Percentiles rank a stretch among this genome's conserved stretches.
Conservation (phyloP, 92 coral and sea anemone species). For the Desmophyllum pertusum region DNA sequence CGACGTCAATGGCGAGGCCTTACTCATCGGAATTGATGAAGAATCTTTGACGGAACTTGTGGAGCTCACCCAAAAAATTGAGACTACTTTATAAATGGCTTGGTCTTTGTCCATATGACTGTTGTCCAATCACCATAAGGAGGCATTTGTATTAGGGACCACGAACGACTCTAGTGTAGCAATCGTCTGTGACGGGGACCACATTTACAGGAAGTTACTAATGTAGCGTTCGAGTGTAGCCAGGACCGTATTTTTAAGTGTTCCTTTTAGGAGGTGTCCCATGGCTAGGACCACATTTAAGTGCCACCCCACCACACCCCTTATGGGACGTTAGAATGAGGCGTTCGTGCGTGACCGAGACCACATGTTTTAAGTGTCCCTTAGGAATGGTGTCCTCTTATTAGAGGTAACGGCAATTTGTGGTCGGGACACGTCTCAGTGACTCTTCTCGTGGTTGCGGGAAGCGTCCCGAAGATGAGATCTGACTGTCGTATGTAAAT, state of each 20-base stretch:
- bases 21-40: conserved; percentile 60
- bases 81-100: conserved; percentile 21
- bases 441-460: too few species aligned
- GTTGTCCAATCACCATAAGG: neutral
- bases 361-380: too few species aligned
- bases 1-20: conserved; percentile 48
- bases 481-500: neutral
- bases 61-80: conserved; percentile 50
- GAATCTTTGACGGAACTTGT: conserved; percentile 56
- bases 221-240: too few species aligned
- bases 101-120: neutral
- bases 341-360: too few species aligned
- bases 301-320: too few species aligned
- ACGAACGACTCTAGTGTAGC: neutral
- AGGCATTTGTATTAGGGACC: neutral
- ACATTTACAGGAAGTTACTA: too few species aligned
- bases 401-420: neutral
- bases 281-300: neutral
- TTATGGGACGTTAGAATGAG: too few species aligned
- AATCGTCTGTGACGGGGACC: neutral
- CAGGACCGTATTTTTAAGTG: too few species aligned
- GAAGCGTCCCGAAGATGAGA: neutral
- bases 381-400: neutral
- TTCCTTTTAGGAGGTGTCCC: too few species aligned
- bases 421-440: neutral